Evolutionary conservation across 1,140 invertebrate genomes (phyloP).

Genomic region (Eubasilissa regina): DNA sequence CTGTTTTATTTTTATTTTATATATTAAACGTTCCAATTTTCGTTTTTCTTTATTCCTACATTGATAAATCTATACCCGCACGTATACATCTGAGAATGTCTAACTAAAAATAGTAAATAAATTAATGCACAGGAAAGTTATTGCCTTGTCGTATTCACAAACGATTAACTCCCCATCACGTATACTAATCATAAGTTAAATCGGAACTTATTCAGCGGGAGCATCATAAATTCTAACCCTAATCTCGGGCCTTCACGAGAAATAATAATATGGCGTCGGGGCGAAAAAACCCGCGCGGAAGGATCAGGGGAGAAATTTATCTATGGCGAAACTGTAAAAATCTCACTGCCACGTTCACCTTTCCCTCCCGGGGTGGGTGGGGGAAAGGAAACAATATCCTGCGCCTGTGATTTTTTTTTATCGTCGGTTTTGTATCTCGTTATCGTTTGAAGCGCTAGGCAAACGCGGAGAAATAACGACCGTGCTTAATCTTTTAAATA

Average conservation of each 20-base stretch:
- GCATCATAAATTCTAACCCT: conserved; percentile 16
- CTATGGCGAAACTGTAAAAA: conserved; percentile 18
- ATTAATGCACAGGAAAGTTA: too few species aligned
- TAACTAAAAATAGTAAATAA: too few species aligned
- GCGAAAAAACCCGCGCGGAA: neutral
- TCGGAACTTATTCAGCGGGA: conserved; percentile 4
- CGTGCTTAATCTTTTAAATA: neutral
- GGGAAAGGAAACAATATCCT: conserved; percentile 14
- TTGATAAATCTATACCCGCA: too few species aligned
- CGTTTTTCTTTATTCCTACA: too few species aligned
- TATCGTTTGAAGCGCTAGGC: neutral
- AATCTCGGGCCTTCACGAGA: conserved; percentile 10
- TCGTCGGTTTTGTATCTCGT: conserved; percentile 3
- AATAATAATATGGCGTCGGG: conserved; percentile 17
- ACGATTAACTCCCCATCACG: too few species aligned
- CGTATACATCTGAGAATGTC: too few species aligned
- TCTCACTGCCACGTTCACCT: conserved; percentile 4
- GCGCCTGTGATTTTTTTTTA: neutral
- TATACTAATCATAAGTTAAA: conserved; percentile 6
- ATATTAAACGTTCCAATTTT: too few species aligned
- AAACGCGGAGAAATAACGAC: neutral
- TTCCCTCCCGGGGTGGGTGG: neutral
- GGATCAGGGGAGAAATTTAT: conserved; percentile 17
- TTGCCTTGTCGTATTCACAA: too few species aligned
- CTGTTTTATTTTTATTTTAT: too few species aligned